Conservation (phyloP, 2,797 vertebrate species). For the Falco biarmicus region DNA sequence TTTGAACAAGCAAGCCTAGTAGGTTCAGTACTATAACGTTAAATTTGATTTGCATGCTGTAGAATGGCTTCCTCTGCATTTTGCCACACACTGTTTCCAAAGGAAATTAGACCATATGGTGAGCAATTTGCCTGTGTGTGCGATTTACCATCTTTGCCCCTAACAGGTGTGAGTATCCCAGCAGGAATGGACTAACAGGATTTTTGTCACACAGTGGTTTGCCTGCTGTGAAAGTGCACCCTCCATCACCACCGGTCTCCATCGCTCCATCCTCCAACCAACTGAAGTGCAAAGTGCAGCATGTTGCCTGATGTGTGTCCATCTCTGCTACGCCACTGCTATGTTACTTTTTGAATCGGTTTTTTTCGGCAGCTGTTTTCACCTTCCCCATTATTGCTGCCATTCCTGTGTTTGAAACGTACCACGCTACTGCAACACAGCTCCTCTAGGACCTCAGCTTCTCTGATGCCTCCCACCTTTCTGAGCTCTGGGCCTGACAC, state of each 20-base stretch:
- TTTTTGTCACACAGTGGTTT: background rate
- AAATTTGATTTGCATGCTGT: background rate
- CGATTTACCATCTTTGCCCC: background rate
- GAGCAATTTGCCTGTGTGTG: background rate
- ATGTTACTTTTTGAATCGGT: background rate
- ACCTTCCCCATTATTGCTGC: background rate
- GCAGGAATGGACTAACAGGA: background rate
- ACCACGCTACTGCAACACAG: accelerated
- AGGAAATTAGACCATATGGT: conserved; percentile 6
- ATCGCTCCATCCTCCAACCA: background rate
- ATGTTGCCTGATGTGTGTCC: background rate
- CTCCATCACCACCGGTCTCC: background rate
- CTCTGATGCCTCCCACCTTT: background rate
- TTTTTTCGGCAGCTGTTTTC: background rate
- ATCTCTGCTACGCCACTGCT: background rate
- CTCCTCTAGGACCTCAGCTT: background rate
- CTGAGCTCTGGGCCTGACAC: background rate
- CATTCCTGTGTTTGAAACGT: background rate
- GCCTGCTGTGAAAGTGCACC: background rate
- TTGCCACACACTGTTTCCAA: background rate
- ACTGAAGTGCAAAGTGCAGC: background rate
- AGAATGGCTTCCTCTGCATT: background rate
- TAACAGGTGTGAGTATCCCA: background rate
- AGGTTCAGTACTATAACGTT: background rate
- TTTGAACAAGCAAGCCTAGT: background rate